Evolutionary conservation across 2,888 invertebrate species (phyloP), one percentile per base, ranked within the genome.

Genomic region (Diarsia mendica): DNA sequence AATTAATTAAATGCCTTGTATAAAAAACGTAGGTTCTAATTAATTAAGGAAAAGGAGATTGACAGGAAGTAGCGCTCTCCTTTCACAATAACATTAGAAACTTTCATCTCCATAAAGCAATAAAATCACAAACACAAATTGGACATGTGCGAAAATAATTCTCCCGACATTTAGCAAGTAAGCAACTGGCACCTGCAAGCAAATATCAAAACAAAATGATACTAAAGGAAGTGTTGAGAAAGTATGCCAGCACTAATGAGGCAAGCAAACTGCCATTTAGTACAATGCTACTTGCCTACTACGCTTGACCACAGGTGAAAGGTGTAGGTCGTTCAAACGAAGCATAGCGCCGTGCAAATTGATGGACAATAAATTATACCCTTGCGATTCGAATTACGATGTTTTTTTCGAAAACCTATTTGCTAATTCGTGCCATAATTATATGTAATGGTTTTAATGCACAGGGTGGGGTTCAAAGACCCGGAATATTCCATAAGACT

Each of bases 221-320:
- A 77, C 66, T 82, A 82, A 75, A 80, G 86, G 86, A 87, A 89
- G 82, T 87, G 83, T 78, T 80, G 87, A 84, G 92, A 93, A 93
- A 93, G 93, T 93, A 85, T 90, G 90, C 86, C 89, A 83, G 81
- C 75, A 84, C 90, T 92, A 93, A 93, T 92, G 89, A 91, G 88
- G 33, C 80, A 80, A 75, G 82, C 82, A 88, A 88, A 86, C 81
- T 77, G 81, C 87, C 83, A 87, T 87, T 89, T 88, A 85, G 80
- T 85, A 85, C 85, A 89, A 85, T 87, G 80, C 75, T 87, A 87
- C 85, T 87, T 79, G 83, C 73, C 80, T 83, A 84, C 66, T 63
- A 85, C 86, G 86, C 83, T 84, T 87, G 88, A 89, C 86, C 89
- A 87, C 87, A 86, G 90, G 92, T 92, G 93, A 93, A 93, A 92